Conservation (phyloP, 1,140 invertebrate genomes). For the Uloborus diversus region DNA sequence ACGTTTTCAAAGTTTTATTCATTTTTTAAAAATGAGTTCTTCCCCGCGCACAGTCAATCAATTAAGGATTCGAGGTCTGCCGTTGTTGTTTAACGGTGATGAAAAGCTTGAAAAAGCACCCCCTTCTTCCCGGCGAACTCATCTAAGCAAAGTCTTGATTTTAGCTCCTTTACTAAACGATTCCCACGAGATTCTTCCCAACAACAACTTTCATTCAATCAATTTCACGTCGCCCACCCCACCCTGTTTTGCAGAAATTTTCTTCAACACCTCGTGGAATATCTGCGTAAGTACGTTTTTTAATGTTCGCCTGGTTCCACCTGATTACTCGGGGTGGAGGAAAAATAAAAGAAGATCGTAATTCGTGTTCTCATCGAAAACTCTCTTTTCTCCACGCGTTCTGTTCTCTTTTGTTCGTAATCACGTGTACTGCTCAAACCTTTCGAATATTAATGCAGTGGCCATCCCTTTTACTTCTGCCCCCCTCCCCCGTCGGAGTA, state of each 20-base stretch:
- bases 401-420: conserved; percentile 32
- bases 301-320: conserved; percentile 30
- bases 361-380: conserved; percentile 29
- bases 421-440: background rate
- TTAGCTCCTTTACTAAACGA: conserved; percentile 10
- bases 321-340: conserved; percentile 9
- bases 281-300: conserved; percentile 44
- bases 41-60: conserved; percentile 11
- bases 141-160: conserved; percentile 36
- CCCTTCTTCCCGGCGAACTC: conserved; percentile 10
- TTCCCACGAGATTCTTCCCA: background rate
- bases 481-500: conserved; percentile 3
- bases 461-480: background rate
- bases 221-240: conserved; percentile 11
- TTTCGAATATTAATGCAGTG: background rate
- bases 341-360: conserved; percentile 22
- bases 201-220: conserved; percentile 50
- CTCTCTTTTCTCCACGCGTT: background rate
- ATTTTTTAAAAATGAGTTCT: background rate
- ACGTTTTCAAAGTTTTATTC: conserved; percentile 47
- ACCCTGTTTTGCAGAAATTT: conserved; percentile 5
- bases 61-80: conserved; percentile 17
- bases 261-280: conserved; percentile 17
- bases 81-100: conserved; percentile 39
- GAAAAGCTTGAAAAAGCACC: background rate